Base-by-base conservation (phyloP, 2,888 invertebrate genomes). In the Phyto melanocephala region DNA sequence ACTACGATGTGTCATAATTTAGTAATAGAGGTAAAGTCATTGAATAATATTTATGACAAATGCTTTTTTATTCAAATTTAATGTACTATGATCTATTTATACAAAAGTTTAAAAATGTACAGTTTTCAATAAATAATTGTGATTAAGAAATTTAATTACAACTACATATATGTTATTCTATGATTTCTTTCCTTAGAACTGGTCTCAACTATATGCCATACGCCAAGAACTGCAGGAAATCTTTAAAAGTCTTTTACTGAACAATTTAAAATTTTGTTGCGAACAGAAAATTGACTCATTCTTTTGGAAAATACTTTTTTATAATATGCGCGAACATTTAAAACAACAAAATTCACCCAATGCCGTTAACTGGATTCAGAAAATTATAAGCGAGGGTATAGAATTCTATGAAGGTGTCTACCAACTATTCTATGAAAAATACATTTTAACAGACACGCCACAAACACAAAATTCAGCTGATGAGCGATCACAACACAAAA, bases 261-360 rank as follows among this genome's bases (percentile, higher is more conserved):
- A 94, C 52, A 96, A 98, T 90, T 93, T 97, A 77, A 96, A 96
- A 90, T 96, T 97, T 89, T 96, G 97, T 86, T 95, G 96, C 88
- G 93, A 95, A 50, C 95, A 96, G 88, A 97, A 97, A 88, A 94
- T 97, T 8, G 98, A 98, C 88, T 95, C 96, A 87, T 95, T 96
- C 88, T 94, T 98, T 90, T 98, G 98, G 98, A 97, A 97, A 91
- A 93, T 97, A 81, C 92, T 97, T 3, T 98, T 96, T 90, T 96
- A 98, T 89, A 95, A 95, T 89, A 94, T 97, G 83, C 96, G 98
- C 85, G 97, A 98, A 91, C 93, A 95, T 85, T 92, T 97, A 86
- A 93, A 96, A 85, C 95, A 80, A 95, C 80, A 75, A 94, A 94
- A 94, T 83, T 93, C 94, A 15, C 92, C 93, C 85, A 93, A 94